Conservation (phyloP, 2,797 vertebrate genomes). For the Sebastolobus alascanus region DNA sequence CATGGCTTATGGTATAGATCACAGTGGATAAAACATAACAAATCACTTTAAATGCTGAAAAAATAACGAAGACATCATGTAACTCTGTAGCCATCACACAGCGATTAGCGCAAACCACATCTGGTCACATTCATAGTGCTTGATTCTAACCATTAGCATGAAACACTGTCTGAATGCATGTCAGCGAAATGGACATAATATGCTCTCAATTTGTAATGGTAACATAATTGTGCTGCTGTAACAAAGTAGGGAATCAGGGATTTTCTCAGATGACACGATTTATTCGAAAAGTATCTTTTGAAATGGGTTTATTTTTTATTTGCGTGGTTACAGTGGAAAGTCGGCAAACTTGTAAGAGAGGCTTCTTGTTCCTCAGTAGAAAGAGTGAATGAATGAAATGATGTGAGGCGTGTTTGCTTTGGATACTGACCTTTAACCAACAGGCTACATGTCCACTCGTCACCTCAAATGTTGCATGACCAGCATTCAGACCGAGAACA, state of each 20-base stretch:
- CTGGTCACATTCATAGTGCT: conserved; percentile 31
- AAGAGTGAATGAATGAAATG: background rate
- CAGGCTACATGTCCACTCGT: background rate
- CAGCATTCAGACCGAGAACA: background rate
- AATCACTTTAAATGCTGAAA: conserved; percentile 50
- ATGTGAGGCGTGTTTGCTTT: conserved; percentile 14
- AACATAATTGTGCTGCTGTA: background rate
- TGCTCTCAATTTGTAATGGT: conserved; percentile 11
- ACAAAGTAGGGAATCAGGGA: background rate
- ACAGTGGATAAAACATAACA: conserved; percentile 43
- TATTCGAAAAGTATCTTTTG: background rate
- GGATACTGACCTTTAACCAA: conserved; percentile 13
- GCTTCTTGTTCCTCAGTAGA: background rate
- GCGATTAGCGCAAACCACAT: conserved; percentile 49
- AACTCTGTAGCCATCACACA: conserved; percentile 18
- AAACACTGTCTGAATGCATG: conserved; percentile 13
- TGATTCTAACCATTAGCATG: background rate
- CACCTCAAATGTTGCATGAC: conserved; percentile 23
- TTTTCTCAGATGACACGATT: conserved; percentile 13
- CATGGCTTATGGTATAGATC: conserved; percentile 31
- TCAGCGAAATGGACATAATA: conserved; percentile 11
- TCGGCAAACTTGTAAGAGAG: background rate
- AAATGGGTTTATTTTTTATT: background rate
- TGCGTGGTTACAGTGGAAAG: background rate
- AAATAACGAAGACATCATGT: conserved; percentile 56